Conservation (phyloP, 2,113 vertebrate species). For the Cephalopholis sonnerati region DNA sequence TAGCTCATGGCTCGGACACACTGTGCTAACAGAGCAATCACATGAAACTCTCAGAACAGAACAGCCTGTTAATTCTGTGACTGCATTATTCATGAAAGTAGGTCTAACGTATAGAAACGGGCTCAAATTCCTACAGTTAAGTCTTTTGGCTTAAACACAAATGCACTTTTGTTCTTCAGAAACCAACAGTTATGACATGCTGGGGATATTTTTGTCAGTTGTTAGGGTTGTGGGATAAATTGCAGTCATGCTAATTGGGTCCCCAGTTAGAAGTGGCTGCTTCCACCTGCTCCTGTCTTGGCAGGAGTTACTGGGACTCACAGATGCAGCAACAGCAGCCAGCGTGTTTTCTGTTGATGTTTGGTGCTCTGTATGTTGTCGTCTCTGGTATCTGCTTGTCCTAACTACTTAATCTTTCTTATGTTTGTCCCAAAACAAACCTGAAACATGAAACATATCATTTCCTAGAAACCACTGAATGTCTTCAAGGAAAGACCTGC, state of each 20-base stretch:
- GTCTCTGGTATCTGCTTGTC: neutral
- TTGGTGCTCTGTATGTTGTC: neutral
- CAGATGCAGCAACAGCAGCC: constrained; percentile 19
- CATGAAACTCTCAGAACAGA: neutral
- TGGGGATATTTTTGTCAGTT: constrained; percentile 29
- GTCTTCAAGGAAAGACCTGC: neutral
- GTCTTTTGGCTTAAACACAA: constrained; percentile 54
- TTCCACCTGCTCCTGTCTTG: constrained; percentile 65
- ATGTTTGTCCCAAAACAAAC: neutral
- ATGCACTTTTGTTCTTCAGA: constrained; percentile 56
- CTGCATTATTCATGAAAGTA: constrained; percentile 28
- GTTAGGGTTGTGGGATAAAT: constrained; percentile 34
- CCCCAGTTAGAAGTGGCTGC: constrained; percentile 20
- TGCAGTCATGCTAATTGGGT: constrained; percentile 46
- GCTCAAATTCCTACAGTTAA: constrained; percentile 69
- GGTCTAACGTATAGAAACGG: constrained; percentile 12
- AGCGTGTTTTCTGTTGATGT: neutral
- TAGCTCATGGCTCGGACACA: neutral
- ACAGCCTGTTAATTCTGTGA: constrained; percentile 27
- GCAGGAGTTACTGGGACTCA: constrained; percentile 40
- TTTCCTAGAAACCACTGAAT: neutral
- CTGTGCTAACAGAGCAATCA: constrained; percentile 1
- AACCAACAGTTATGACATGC: constrained; percentile 26
- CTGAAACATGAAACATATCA: neutral
- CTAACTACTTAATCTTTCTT: no score